Evolutionary conservation across 2,888 invertebrate genomes (phyloP), one percentile per base, ranked within the genome.

Genomic region (Eretmocerus hayati): DNA sequence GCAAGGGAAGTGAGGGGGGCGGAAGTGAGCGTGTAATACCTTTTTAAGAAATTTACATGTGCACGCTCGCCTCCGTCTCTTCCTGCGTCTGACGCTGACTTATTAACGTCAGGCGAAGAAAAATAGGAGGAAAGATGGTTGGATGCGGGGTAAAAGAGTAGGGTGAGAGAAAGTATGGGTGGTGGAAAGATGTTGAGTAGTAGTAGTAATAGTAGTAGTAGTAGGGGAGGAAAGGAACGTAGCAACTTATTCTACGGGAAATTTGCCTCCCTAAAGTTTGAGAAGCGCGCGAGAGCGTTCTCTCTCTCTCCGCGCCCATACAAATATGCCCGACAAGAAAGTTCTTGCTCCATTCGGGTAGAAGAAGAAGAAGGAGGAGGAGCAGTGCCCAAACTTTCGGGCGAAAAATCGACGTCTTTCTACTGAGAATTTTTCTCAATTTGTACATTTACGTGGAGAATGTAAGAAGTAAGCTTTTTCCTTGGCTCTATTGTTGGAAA

Each of bases 81-180:
- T 48, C 31, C 49, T 54, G 56, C 48, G 37, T 35, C 56, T 56
- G 56, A 56, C 59, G 49, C 52, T 57, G 56, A 58, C 56, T 56
- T 59, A 60, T 59, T 59, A 54, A 50, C 41, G 46, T 37, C 48
- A 42, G 42, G 50, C 22, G 31, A 18, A 19, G 39, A 36, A 33
- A 21, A 33, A 32, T 20, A 20, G 15, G 36, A 22, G 26, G 32
- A 19, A 31, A 32, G 23, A 15, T 22, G 15, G 11, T 3, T 11
- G 39, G 15, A 31, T 39, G 33, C 20, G 37, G 31, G 37, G 30
- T 8, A 21, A 39, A 39, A 39, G 3, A 39, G 39, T 23, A 6
- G 3, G n/a, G n/a, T n/a, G n/a, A n/a, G n/a, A n/a, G n/a, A n/a
- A n/a, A n/a, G n/a, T n/a, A n/a, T n/a, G n/a, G n/a, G n/a, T n/a